Percentiles rank a stretch among this genome's conserved stretches.
These are phyloP conservation scores for Scolopax bukidnonensis DNA, from an alignment of 2,797 vertebrate species.

Conservation along the genomic window DNA sequence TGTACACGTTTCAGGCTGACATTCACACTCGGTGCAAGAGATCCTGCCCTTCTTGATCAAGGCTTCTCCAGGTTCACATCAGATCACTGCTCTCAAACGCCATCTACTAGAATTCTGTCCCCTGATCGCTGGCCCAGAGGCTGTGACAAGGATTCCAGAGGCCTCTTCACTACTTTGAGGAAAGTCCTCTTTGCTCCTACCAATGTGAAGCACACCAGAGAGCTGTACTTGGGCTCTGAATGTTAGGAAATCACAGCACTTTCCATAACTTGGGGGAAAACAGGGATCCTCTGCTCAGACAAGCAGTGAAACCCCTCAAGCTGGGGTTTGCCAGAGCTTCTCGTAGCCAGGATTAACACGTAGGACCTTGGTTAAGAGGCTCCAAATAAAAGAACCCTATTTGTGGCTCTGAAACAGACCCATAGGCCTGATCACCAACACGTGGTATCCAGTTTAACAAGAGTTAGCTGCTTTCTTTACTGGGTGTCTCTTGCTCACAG, in stretches of 20 bases:
- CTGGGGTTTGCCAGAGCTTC: background rate
- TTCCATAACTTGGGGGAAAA: background rate
- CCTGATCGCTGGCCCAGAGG: background rate
- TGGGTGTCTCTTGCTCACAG: background rate
- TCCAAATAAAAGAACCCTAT: background rate
- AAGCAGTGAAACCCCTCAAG: background rate
- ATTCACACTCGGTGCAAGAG: background rate
- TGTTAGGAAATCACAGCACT: background rate
- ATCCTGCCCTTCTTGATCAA: background rate
- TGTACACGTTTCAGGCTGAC: background rate
- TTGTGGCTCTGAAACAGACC: background rate
- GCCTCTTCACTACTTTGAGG: background rate
- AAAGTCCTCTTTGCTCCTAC: background rate
- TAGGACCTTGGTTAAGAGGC: background rate
- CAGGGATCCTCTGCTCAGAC: background rate
- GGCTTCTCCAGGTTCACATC: background rate
- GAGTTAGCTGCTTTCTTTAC: background rate
- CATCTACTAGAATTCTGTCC: background rate
- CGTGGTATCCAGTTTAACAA: background rate
- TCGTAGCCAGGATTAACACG: background rate
- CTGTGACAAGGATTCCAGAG: background rate
- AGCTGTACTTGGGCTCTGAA: background rate
- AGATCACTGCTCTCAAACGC: background rate
- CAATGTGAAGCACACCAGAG: background rate
- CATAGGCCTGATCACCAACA: background rate